Base-by-base conservation (phyloP, 2,797 vertebrate genomes). In the Petrocephalus sullivani region DNA sequence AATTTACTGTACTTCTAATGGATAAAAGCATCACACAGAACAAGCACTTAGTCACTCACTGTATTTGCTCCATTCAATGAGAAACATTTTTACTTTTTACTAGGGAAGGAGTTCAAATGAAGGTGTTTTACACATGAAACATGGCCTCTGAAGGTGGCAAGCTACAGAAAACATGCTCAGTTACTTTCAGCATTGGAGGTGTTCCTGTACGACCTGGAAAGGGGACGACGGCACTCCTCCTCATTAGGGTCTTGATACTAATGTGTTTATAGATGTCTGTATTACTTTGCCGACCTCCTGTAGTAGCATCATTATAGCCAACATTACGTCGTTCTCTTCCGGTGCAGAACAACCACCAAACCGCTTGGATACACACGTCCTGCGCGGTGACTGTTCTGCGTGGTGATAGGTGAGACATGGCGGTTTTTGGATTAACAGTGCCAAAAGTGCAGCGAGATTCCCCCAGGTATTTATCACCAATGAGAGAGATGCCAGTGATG, bases 381-480 rank as follows among this genome's bases (percentile, higher is more conserved):
- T 8, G 21, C n/a, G 84, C 23, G 9, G 9, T 3, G 46, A 85
- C n/a, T 61, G 7, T 87, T 85, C n/a, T 23, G 21, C 19, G 4
- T 4, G 8, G 0, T 0, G 81, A 3, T 14, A 19, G 19, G n/a
- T 4, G 67, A 23, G 86, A 87, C 84, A 28, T 81, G 89, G 88
- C 49, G 41, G 49, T 85, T 82, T 37, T 46, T 64, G 87, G 75
- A 88, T 91, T 92, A 91, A 92, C 83, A 87, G 90, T 92, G 94
- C 90, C 93, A 96, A 83, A 91, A 95, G 90, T 91, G 90, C 89
- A 91, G 89, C 89, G 90, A 94, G 90, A 93, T 95, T 96, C 91
- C 95, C 92, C 92, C 91, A 96, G 94, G 93, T 93, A 96, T 95
- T 96, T 95, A 93, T 93, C 93, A 93, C 92, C 93, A 93, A 88